phyloP scores from a whole-genome alignment of 1,140 invertebrate species.

The Aphidius gifuensis region DNA sequence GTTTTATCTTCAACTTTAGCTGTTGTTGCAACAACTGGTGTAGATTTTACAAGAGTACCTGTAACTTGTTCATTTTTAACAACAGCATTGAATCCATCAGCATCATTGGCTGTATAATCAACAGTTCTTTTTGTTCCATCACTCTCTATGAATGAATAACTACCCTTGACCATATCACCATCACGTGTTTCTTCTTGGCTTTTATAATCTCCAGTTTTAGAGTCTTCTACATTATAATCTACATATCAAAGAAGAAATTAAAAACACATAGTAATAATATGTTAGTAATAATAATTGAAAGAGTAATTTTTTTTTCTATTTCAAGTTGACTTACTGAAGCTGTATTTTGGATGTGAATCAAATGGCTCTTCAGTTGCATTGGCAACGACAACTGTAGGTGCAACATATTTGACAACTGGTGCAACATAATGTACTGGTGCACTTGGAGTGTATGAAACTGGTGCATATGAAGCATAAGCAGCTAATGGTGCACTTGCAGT shows the following conservation, averaged over 20 bases:
- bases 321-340: not conserved
- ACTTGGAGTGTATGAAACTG: too few relatives aligned
- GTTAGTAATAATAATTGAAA: too few relatives aligned
- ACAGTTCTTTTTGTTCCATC: constrained; percentile 19
- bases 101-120: constrained; percentile 20
- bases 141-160: constrained; percentile 23
- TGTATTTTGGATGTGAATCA: constrained; percentile 23
- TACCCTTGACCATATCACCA: constrained; percentile 25
- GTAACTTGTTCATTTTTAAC: constrained; percentile 12
- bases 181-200: constrained; percentile 24
- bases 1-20: too few relatives aligned
- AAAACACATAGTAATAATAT: too few relatives aligned
- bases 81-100: constrained; percentile 21
- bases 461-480: too few relatives aligned
- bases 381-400: constrained; percentile 1
- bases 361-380: not conserved
- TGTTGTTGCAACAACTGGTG: not conserved
- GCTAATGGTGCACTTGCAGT: constrained; percentile 24
- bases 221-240: constrained; percentile 18
- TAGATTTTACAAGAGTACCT: not conserved
- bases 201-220: constrained; percentile 25
- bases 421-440: constrained; percentile 1
- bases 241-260: too few relatives aligned
- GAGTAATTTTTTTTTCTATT: too few relatives aligned
- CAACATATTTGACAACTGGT: constrained; percentile 8